Evolutionary conservation across 1,140 invertebrate species (phyloP).

Genomic region (Macrobrachium rosenbergii): DNA sequence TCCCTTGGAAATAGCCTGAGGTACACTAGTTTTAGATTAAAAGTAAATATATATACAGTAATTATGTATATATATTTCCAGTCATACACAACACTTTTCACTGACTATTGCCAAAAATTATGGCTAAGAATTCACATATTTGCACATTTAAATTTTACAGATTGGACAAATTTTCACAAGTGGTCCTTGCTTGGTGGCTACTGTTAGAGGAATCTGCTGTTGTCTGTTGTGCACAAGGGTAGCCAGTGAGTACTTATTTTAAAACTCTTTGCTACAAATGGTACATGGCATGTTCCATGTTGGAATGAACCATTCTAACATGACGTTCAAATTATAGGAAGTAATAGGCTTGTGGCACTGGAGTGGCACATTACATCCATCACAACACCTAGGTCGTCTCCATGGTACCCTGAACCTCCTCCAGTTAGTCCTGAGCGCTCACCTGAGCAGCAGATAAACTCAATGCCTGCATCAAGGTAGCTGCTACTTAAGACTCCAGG

Average conservation of each 20-base stretch:
- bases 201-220: constrained; percentile 38
- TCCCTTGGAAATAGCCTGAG: too few species aligned
- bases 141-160: not conserved
- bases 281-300: constrained; percentile 64
- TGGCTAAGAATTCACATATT: not conserved
- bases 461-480: constrained; percentile 43
- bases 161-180: not conserved
- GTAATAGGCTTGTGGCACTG: constrained; percentile 66
- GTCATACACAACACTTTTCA: too few species aligned
- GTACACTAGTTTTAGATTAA: too few species aligned
- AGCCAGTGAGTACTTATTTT: constrained; percentile 65
- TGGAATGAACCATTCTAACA: constrained; percentile 65
- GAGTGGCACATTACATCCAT: constrained; percentile 65
- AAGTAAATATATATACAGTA: too few species aligned
- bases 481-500: constrained; percentile 28
- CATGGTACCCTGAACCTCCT: constrained; percentile 30
- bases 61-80: too few species aligned
- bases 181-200: not conserved
- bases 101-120: too few species aligned
- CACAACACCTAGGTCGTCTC: constrained; percentile 47
- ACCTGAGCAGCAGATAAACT: not conserved
- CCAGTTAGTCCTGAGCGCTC: not conserved
- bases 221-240: constrained; percentile 65
- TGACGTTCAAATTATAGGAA: constrained; percentile 66
- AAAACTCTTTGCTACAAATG: constrained; percentile 63